A percentile compares a stretch with the other conserved stretches of the same genome.
Evolutionary conservation across 1,140 invertebrate species (phyloP).

Genomic region (Belonocnema kinseyi): DNA sequence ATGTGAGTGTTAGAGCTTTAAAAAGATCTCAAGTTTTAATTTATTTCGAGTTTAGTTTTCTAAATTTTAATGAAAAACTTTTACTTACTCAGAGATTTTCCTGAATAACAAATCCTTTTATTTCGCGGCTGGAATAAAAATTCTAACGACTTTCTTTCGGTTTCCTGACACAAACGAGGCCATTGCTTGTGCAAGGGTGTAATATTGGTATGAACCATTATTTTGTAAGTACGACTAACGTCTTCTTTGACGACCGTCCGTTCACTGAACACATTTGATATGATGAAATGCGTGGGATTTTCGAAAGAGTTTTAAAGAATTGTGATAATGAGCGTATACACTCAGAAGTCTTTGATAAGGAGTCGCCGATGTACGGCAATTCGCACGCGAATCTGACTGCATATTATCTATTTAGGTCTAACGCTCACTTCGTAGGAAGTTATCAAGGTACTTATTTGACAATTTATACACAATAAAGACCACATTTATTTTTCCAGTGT

Average conservation of each 20-base stretch:
- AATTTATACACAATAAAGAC: too few relatives aligned
- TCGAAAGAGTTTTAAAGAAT: slow-evolving; percentile 49
- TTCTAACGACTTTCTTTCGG: background rate
- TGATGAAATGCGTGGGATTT: slow-evolving; percentile 45
- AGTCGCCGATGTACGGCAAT: background rate
- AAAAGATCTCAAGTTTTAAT: too few relatives aligned
- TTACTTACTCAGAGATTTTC: background rate
- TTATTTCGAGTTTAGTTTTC: too few relatives aligned
- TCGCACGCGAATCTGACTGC: slow-evolving; percentile 31
- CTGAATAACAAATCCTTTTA: background rate
- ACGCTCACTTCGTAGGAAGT: slow-evolving; percentile 23
- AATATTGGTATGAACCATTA: background rate
- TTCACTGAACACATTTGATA: slow-evolving; percentile 53
- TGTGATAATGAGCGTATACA: slow-evolving; percentile 42
- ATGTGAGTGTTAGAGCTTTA: too few relatives aligned
- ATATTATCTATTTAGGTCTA: slow-evolving; percentile 59
- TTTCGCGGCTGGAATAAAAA: background rate
- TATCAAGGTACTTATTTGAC: background rate
- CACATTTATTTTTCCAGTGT: too few relatives aligned
- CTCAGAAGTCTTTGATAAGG: slow-evolving; percentile 44
- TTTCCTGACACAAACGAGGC: background rate
- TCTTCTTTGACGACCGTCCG: slow-evolving; percentile 41
- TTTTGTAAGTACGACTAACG: slow-evolving; percentile 7
- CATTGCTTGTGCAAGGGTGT: background rate
- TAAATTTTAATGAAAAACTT: background rate